Conservation (phyloP, 1,140 invertebrate species). For the Galendromus occidentalis region DNA sequence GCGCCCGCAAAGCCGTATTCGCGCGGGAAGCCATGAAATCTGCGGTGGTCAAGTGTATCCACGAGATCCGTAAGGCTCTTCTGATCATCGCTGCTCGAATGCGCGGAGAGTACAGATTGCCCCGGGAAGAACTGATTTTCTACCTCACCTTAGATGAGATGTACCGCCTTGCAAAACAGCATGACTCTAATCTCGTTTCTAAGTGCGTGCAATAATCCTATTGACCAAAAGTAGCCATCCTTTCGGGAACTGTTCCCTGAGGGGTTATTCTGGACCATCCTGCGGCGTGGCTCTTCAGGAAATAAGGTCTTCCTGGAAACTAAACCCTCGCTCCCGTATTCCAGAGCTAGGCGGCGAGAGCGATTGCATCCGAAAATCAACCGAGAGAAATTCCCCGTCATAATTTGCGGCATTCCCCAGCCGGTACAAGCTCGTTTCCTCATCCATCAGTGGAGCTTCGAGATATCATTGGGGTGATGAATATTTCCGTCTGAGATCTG, state of each 20-base stretch:
- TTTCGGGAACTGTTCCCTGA: no score
- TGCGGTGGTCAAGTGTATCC: conserved; percentile 26
- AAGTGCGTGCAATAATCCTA: conserved; percentile 35
- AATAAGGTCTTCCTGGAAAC: no score
- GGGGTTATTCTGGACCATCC: no score
- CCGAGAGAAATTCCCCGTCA: conserved; percentile 39
- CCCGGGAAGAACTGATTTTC: conserved; percentile 43
- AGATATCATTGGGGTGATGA: no score
- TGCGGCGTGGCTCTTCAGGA: no score
- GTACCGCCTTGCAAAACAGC: conserved; percentile 32
- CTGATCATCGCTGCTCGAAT: conserved; percentile 37
- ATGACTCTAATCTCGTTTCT: conserved; percentile 36
- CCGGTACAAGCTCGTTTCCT: background rate
- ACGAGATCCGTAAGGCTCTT: conserved; percentile 41
- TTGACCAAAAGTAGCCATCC: no score
- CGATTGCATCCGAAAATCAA: conserved; percentile 37
- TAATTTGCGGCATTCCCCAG: background rate
- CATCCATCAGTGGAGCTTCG: no score
- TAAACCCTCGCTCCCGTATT: background rate
- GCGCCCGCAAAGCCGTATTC: background rate
- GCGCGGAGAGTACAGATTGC: conserved; percentile 40
- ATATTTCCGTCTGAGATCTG: no score
- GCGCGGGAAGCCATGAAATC: conserved; percentile 18
- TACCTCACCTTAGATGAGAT: conserved; percentile 47
- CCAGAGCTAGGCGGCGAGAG: conserved; percentile 41